Evolutionary conservation across 1,140 invertebrate species (phyloP).

Genomic region (Theocolax elegans): DNA sequence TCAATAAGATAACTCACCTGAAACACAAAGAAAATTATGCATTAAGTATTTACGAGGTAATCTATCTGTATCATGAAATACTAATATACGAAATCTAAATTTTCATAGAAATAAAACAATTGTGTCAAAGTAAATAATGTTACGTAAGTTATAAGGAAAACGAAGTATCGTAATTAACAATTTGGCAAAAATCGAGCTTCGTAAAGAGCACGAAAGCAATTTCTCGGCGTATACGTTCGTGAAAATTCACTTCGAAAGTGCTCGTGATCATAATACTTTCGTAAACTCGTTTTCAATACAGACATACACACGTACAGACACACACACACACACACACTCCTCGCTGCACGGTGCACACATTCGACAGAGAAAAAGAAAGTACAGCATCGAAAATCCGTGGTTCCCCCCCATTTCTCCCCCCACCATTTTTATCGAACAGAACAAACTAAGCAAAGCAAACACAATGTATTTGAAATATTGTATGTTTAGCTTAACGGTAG

Average conservation of each 20-base stretch:
- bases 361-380: no score
- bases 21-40: conserved; percentile 7
- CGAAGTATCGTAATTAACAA: no score
- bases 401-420: background rate
- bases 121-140: no score
- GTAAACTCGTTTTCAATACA: no score
- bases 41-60: background rate
- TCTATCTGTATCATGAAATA: background rate
- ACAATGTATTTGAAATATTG: conserved; percentile 59
- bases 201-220: background rate
- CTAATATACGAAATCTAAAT: background rate
- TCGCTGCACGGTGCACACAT: no score
- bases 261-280: no score
- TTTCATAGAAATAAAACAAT: background rate
- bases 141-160: no score
- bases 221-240: background rate
- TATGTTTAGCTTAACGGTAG: conserved; percentile 40
- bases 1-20: conserved; percentile 4
- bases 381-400: background rate
- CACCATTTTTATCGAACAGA: conserved; percentile 3
- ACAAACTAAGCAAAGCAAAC: conserved; percentile 46
- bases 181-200: background rate
- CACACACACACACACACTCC: no score
- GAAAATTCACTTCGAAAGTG: no score
- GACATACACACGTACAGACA: no score